Conservation (phyloP, 2,797 vertebrate species). For the Sandelia bainsii region DNA sequence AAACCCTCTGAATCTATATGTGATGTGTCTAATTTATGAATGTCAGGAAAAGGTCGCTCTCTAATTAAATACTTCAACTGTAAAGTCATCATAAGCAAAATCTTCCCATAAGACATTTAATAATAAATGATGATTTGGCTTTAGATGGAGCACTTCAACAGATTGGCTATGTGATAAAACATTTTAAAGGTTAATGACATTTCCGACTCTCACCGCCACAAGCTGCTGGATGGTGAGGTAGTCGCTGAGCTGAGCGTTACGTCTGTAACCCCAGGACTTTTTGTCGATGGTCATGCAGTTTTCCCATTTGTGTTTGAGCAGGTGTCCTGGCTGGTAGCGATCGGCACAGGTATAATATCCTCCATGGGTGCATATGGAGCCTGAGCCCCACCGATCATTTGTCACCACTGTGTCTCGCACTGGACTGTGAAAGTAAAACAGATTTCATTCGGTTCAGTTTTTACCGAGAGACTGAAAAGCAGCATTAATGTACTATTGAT, state of each 20-base stretch:
- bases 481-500: not conserved
- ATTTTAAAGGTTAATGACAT: not conserved
- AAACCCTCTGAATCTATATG: no score
- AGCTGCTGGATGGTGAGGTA: slow-evolving; percentile 89
- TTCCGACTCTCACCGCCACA: slow-evolving; percentile 79
- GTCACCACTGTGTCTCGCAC: slow-evolving; percentile 94
- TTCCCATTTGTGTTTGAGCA: slow-evolving; percentile 95
- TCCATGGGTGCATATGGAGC: slow-evolving; percentile 90
- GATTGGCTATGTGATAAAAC: not conserved
- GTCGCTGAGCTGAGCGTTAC: slow-evolving; percentile 88
- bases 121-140: not conserved
- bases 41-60: not conserved
- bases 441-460: not conserved
- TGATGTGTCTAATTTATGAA: no score
- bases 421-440: slow-evolving; percentile 82
- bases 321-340: slow-evolving; percentile 92
- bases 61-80: not conserved
- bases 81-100: not conserved
- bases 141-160: not conserved
- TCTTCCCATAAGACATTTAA: not conserved
- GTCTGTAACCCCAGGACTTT: slow-evolving; percentile 92
- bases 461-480: not conserved
- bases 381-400: slow-evolving; percentile 94
- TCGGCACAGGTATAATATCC: slow-evolving; percentile 95
- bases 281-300: slow-evolving; percentile 97